Base-by-base conservation (phyloP, 2,797 vertebrate genomes). In the Carduelis carduelis region DNA sequence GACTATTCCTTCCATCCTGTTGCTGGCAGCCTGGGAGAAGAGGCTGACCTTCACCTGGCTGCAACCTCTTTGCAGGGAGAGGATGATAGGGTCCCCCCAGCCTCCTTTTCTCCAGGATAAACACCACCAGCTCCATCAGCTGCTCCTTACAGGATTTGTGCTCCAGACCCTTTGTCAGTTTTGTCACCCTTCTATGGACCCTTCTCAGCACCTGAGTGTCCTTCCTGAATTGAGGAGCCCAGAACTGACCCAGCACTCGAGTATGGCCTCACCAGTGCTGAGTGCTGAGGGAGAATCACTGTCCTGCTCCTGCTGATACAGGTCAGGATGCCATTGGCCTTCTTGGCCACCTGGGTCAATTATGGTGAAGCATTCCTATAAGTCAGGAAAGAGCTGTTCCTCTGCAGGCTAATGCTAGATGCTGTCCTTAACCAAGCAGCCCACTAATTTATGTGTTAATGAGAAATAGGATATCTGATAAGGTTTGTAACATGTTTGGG, bases 111-210 rank as follows among this genome's bases (percentile, higher is more conserved):
- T 46, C n/a, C 53, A 59, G 24, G 46, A 12, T 39, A 12, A 66
- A 39, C 24, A 59, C 26, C n/a, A 16, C 17, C 24, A 66, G 24
- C 27, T 80, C 53, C 2, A 0, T 19, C 53, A 59, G 34, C 24
- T 14, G 3, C 5, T 74, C 17, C 24, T 80, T 34, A 30, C 1
- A 24, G 60, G 9, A 26, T 17, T 39, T 52, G 24, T 34, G 9
- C 37, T 66, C 53, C 34, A 66, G 60, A 9, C 3, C 5, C 27
- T 59, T 19, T 0, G 2, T 6, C 34, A 26, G 46, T 14, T n/a
- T 35, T 0, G 0, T 10, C 32, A 5, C 23, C 19, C 12, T 52
- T 26, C 30, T 27, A 0, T 16, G 34, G 24, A 53, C 12, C 8
- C 7, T n/a, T 14, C 34, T 26, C 21, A 56, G 35, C 50, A 32